A percentile compares a stretch with the other conserved stretches of the same genome.
phyloP scores from a whole-genome alignment of 2,888 invertebrate species.

The Torymus auratus region DNA sequence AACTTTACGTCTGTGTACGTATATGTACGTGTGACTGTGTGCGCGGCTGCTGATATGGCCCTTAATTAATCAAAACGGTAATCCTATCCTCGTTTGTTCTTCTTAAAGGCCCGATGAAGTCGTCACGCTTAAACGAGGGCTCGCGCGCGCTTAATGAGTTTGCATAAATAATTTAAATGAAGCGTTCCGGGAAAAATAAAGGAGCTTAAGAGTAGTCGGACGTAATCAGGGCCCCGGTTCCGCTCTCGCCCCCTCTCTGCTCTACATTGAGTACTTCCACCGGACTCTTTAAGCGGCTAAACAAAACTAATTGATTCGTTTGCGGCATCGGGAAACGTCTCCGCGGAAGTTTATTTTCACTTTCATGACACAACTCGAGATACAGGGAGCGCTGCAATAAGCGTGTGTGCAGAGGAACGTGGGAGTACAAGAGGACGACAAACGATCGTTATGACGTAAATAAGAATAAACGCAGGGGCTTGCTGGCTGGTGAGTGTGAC shows the following conservation, averaged over 20 bases:
- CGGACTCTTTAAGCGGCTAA: too few relatives aligned
- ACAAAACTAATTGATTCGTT: too few relatives aligned
- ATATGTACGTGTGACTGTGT: neutral
- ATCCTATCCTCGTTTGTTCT: constrained; percentile 46
- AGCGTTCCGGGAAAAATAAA: constrained; percentile 18
- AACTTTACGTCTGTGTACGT: constrained; percentile 5
- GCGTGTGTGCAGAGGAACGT: too few relatives aligned
- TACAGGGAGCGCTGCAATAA: too few relatives aligned
- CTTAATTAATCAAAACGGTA: constrained; percentile 55
- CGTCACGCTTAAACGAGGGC: constrained; percentile 44
- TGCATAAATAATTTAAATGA: constrained; percentile 53
- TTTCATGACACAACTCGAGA: too few relatives aligned
- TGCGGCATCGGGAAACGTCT: too few relatives aligned
- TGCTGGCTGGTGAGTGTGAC: too few relatives aligned
- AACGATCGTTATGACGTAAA: too few relatives aligned
- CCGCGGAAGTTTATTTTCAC: too few relatives aligned
- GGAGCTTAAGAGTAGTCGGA: neutral
- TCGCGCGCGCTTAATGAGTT: constrained; percentile 39
- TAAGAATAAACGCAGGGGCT: too few relatives aligned
- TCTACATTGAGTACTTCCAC: too few relatives aligned
- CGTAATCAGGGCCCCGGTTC: neutral
- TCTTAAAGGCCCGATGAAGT: constrained; percentile 47
- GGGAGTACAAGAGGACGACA: too few relatives aligned
- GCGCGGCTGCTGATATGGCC: constrained; percentile 28
- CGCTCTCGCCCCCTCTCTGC: neutral